These are phyloP conservation scores for Champsocephalus gunnari DNA, from an alignment of 2,797 vertebrate genomes.

Conservation along the genomic window DNA sequence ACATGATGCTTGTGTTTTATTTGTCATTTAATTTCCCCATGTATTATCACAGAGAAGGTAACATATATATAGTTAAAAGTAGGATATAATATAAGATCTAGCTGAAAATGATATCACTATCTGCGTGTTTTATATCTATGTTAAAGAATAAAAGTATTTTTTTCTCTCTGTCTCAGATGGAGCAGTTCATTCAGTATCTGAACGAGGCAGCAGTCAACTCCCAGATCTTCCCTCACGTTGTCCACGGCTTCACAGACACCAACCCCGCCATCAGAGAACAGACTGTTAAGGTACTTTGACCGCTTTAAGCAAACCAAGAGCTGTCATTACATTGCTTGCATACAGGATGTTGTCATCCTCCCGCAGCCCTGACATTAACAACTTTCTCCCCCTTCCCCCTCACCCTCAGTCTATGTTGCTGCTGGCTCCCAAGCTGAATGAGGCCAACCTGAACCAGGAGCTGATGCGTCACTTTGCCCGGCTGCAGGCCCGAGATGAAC, in stretches of 20 bases:
- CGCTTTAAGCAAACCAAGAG: neutral
- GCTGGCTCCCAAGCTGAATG: slow-evolving; percentile 92
- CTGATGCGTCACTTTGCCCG: slow-evolving; percentile 94
- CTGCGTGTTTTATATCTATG: neutral
- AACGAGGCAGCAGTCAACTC: slow-evolving; percentile 94
- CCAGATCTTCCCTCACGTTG: slow-evolving; percentile 95
- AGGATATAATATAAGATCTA: neutral
- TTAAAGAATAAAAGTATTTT: neutral
- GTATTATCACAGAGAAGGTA: neutral
- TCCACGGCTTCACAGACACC: slow-evolving; percentile 95
- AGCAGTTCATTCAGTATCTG: slow-evolving; percentile 94
- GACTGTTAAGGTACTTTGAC: slow-evolving; percentile 90
- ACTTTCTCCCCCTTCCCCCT: neutral
- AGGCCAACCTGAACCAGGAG: slow-evolving; percentile 91
- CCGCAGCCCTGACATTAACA: neutral
- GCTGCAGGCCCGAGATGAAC: slow-evolving; percentile 92
- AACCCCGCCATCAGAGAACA: slow-evolving; percentile 97
- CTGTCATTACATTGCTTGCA: neutral
- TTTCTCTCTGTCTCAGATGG: slow-evolving; percentile 85
- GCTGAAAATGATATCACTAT: neutral
- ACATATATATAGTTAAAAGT: neutral
- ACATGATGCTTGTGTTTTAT: neutral
- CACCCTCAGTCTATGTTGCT: slow-evolving; percentile 92
- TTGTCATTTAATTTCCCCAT: neutral
- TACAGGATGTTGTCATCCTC: neutral